Conservation (phyloP, 2,888 invertebrate genomes). For the Drosophila prostipennis region DNA sequence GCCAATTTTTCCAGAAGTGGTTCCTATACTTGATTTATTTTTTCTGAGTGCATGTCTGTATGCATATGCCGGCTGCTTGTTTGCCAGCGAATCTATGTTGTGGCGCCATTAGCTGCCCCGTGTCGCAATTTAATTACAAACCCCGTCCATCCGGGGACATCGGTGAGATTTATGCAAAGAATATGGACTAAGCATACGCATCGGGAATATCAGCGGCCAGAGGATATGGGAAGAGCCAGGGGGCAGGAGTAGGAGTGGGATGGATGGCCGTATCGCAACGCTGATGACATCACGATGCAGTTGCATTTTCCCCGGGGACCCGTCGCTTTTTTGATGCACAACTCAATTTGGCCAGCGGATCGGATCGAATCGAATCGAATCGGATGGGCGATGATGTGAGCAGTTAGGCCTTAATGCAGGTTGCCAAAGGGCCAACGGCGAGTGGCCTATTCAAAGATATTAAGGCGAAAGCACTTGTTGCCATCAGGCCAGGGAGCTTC, state of each 20-base stretch:
- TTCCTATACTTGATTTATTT: not conserved
- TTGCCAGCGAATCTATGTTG: conserved; percentile 72
- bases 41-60: conserved; percentile 29
- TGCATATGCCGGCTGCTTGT: conserved; percentile 44
- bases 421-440: conserved; percentile 14
- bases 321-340: conserved; percentile 63
- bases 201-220: conserved; percentile 8
- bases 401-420: conserved; percentile 34
- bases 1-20: no score
- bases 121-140: conserved; percentile 79
- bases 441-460: conserved; percentile 54
- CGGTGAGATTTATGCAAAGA: conserved; percentile 73
- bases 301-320: conserved; percentile 30
- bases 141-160: conserved; percentile 52
- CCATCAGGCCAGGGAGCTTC: conserved; percentile 61
- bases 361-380: conserved; percentile 2
- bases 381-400: conserved; percentile 14
- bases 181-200: conserved; percentile 44
- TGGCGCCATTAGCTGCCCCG: conserved; percentile 77
- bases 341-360: conserved; percentile 72
- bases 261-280: not conserved
- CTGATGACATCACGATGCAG: conserved; percentile 63
- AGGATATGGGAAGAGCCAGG: not conserved
- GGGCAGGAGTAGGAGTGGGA: not conserved
- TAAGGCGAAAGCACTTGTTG: conserved; percentile 60